Conservation (phyloP, 2,888 invertebrate genomes). For the Chamaedrilus cognettii region DNA sequence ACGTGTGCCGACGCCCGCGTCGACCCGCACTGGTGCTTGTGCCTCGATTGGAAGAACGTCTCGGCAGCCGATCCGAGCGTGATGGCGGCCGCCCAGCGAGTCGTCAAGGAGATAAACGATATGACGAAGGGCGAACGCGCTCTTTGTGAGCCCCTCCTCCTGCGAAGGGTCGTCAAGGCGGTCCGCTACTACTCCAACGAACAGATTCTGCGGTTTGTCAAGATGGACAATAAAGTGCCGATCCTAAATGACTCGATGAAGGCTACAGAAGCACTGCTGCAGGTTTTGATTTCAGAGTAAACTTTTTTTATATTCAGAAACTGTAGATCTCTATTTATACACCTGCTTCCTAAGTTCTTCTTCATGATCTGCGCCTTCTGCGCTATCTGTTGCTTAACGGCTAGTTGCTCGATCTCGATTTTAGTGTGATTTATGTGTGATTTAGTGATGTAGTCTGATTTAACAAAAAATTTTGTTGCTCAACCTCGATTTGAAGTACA, state of each 20-base stretch:
- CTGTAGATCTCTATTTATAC: no score
- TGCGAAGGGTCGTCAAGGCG: conserved; percentile 27
- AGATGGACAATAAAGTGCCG: conserved; percentile 82
- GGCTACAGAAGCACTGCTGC: conserved; percentile 70
- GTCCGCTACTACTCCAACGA: conserved; percentile 28
- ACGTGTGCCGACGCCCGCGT: conserved; percentile 48
- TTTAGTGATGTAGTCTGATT: no score
- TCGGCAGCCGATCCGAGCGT: neutral
- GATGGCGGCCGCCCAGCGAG: conserved; percentile 11
- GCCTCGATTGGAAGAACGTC: conserved; percentile 39
- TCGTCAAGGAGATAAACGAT: conserved; percentile 29
- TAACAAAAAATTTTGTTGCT: no score
- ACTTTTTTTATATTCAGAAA: no score
- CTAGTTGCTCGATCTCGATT: no score
- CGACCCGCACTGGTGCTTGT: conserved; percentile 53
- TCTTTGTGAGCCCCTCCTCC: conserved; percentile 21
- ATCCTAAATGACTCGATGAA: conserved; percentile 71
- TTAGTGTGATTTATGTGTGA: no score
- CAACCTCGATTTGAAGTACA: no score
- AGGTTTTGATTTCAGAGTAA: no score
- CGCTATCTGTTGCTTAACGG: no score
- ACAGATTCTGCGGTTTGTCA: conserved; percentile 72
- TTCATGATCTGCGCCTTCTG: no score
- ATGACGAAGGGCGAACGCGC: conserved; percentile 20
- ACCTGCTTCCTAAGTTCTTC: no score